Evolutionary conservation across 2,888 invertebrate genomes (phyloP).

Genomic region (Metopia argyrocephala): DNA sequence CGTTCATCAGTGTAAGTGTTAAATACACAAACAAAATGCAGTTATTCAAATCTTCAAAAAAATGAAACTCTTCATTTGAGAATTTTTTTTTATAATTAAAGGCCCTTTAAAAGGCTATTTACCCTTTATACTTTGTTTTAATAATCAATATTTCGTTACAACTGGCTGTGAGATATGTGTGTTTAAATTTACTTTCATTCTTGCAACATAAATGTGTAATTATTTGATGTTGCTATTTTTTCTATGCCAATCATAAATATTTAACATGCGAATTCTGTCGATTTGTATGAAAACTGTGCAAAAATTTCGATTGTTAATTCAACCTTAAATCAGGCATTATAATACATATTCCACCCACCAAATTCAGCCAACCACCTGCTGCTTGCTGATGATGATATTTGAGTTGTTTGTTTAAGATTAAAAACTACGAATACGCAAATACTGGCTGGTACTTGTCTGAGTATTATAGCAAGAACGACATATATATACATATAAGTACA

Average conservation of each 20-base stretch:
- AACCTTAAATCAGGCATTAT: slow-evolving; percentile 36
- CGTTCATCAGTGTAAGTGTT: too few relatives aligned
- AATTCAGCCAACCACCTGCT: slow-evolving; percentile 37
- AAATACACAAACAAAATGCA: too few relatives aligned
- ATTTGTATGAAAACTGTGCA: slow-evolving; percentile 10
- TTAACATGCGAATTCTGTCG: slow-evolving; percentile 45
- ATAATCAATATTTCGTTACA: background rate
- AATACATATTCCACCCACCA: background rate
- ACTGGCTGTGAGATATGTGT: too few relatives aligned
- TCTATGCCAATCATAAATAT: slow-evolving; percentile 52
- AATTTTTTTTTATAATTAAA: background rate
- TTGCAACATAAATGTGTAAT: background rate
- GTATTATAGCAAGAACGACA: too few relatives aligned
- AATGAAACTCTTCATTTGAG: too few relatives aligned
- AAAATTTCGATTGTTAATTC: slow-evolving; percentile 48
- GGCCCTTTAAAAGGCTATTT: background rate
- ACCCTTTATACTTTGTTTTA: background rate
- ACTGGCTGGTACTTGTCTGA: too few relatives aligned
- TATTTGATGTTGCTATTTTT: slow-evolving; percentile 17
- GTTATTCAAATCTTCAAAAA: too few relatives aligned
- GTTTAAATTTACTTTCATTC: background rate
- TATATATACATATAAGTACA: too few relatives aligned
- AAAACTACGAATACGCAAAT: slow-evolving; percentile 9
- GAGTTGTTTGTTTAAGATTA: slow-evolving; percentile 46
- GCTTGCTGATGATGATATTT: slow-evolving; percentile 1